phyloP scores from a whole-genome alignment of 2,797 vertebrate genomes.

The Peromyscus attwateri region DNA sequence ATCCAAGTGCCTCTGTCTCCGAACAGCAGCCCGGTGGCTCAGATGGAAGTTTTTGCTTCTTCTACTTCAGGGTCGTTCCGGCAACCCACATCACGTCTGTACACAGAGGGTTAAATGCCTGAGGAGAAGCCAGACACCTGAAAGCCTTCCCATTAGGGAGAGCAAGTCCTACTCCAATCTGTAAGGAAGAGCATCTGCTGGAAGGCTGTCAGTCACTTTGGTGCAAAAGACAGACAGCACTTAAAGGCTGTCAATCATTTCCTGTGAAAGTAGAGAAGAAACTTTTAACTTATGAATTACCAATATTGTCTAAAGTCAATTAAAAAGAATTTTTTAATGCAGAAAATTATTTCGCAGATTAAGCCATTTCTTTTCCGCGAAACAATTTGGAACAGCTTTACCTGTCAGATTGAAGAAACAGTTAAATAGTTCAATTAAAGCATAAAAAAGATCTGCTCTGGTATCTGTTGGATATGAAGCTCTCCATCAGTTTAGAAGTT shows the following conservation, averaged over 20 bases:
- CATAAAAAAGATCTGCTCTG: not conserved
- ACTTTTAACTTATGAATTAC: conserved; percentile 86
- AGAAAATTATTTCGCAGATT: conserved; percentile 33
- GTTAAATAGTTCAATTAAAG: conserved; percentile 32
- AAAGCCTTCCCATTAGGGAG: not conserved
- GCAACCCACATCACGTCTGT: not conserved
- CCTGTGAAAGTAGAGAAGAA: conserved; percentile 80
- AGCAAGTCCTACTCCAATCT: conserved; percentile 79
- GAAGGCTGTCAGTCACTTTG: conserved; percentile 86
- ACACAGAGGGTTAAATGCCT: conserved; percentile 50
- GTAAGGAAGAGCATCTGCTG: conserved; percentile 77
- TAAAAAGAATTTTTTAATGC: conserved; percentile 46
- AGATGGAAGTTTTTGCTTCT: not conserved
- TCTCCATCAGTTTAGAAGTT: not conserved
- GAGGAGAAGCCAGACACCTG: conserved; percentile 4
- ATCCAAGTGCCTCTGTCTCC: not conserved
- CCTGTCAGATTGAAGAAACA: not conserved
- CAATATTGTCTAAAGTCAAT: conserved; percentile 80
- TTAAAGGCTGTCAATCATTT: conserved; percentile 87
- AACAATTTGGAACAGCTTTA: conserved; percentile 49
- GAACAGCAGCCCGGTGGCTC: not conserved
- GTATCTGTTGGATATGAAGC: not conserved
- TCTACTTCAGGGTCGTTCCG: not conserved
- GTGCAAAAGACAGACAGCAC: conserved; percentile 86
- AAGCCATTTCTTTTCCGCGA: conserved; percentile 15